Conservation (phyloP, 2,113 vertebrate genomes). For the Poicephalus meyeri region DNA sequence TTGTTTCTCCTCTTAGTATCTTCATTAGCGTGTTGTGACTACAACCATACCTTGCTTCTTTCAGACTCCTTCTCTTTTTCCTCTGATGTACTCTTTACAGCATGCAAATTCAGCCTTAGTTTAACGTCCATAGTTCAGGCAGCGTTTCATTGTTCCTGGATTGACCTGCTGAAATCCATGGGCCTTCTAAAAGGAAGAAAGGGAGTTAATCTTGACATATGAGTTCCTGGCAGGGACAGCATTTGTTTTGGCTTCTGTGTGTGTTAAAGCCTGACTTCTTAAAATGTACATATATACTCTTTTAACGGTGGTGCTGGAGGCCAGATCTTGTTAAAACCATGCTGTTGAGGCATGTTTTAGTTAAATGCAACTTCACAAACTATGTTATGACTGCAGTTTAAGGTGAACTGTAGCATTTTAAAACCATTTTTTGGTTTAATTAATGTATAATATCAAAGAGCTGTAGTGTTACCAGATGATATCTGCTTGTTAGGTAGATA, state of each 20-base stretch:
- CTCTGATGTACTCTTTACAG: not conserved
- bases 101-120: not conserved
- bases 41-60: not conserved
- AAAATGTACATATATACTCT: not conserved
- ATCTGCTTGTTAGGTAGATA: conserved; percentile 42
- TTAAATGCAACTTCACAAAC: not conserved
- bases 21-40: not conserved
- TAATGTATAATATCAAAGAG: conserved; percentile 24
- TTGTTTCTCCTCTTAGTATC: not conserved
- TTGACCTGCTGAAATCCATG: not conserved
- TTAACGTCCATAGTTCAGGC: not conserved
- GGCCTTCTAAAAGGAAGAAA: not conserved
- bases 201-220: not conserved
- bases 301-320: not conserved
- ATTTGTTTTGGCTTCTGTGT: not conserved
- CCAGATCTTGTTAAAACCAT: not conserved
- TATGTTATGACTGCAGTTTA: not conserved
- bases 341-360: not conserved
- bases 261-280: not conserved
- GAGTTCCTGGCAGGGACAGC: not conserved
- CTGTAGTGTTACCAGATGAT: conserved; percentile 34
- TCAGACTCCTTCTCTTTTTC: not conserved
- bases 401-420: not conserved
- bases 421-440: conserved; percentile 10
- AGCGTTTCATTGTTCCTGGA: not conserved